Base-by-base conservation (phyloP, 2,113 vertebrate species). In the Nerophis ophidion region DNA sequence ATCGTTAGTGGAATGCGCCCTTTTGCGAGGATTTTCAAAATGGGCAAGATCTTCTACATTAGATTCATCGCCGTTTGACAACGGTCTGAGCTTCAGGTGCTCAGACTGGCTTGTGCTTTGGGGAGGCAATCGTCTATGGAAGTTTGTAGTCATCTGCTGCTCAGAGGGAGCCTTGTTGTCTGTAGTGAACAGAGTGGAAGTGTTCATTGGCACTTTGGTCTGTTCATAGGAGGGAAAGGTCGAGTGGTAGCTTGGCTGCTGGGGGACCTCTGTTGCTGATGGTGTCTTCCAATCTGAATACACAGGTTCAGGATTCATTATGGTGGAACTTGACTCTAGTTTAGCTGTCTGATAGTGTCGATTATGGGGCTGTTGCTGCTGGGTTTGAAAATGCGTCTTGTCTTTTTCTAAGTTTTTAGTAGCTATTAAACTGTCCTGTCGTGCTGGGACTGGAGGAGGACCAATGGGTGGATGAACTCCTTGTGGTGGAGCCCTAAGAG, bases 351-450 rank as follows among this genome's bases (percentile, higher is more conserved):
- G 34, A 40, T 67, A 58, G 10, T 58, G 53, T 36, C 61, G 60
- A 67, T 36, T 53, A 38, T 70, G 49, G n/a, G 58, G 57, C 14
- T 76, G 73, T 42, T 83, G 74, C 40, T 63, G 44, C 44, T 80
- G 67, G 35, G 70, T 14, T 44, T 72, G 80, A 7, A 44, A 12
- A 44, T 44, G 4, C 4, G 53, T 55, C 61, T 76, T 57, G 6
- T 59, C 68, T 59, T 75, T 85, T 33, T 89, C 91, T n/a, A 85
- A 44, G 60, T 81, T 87, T 58, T 77, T 91, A 1, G 78, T 72
- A 47, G 74, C 65, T 58, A 70, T 77, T 17, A 68, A 89, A 79
- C 89, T 90, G 36, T 90, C 63, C 0, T 85, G 57, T 0, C 71
- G 84, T 0, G 5, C 5, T 42, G 88, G 88, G 44, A 91, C 81